Conservation (phyloP, 2,113 vertebrate species). For the Cyphomyrus plagiostoma region DNA sequence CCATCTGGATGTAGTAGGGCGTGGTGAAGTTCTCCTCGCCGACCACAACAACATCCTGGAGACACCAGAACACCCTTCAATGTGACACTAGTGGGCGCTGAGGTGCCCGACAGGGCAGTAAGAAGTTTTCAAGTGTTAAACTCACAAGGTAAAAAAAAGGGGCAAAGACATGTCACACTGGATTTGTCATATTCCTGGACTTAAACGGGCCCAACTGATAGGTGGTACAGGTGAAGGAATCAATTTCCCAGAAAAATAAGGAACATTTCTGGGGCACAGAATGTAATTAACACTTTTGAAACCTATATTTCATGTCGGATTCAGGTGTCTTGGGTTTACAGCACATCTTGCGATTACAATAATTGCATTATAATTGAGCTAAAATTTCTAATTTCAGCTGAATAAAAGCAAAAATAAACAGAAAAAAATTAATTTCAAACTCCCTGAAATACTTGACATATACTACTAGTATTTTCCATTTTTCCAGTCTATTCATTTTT, state of each 20-base stretch:
- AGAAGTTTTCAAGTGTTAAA: background rate
- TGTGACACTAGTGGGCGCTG: background rate
- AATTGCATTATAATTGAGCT: background rate
- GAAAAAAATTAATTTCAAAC: background rate
- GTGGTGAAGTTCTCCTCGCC: conserved; percentile 93
- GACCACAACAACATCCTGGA: conserved; percentile 81
- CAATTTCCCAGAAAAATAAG: conserved; percentile 9
- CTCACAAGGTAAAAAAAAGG: background rate
- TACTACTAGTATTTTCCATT: background rate
- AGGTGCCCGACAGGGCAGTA: background rate
- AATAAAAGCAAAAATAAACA: background rate
- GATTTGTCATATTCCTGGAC: background rate
- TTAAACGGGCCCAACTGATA: background rate
- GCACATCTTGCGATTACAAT: background rate
- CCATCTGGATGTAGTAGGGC: conserved; percentile 87
- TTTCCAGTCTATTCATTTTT: background rate
- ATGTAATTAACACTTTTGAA: conserved; percentile 6
- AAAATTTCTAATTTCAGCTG: background rate
- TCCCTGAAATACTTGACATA: background rate
- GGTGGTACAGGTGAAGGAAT: background rate
- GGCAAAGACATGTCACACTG: background rate
- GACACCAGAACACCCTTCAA: background rate
- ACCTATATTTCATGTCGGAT: background rate
- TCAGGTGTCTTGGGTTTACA: background rate
- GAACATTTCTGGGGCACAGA: background rate